phyloP scores from a whole-genome alignment of 1,140 invertebrate genomes.

The Tribolium madens region DNA sequence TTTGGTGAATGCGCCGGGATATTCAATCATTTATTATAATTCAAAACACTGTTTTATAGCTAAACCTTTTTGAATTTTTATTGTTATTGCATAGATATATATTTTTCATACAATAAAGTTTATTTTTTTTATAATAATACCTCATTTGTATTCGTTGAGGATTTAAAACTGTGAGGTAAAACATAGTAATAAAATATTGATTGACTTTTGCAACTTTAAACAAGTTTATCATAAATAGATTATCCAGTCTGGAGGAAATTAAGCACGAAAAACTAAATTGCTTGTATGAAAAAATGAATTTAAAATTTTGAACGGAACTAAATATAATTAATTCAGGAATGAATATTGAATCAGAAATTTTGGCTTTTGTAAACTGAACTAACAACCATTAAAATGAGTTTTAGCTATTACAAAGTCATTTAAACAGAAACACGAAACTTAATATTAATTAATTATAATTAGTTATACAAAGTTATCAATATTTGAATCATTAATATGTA shows the following conservation, averaged over 20 bases:
- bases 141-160: background rate
- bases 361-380: too few relatives aligned
- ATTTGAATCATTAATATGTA: background rate
- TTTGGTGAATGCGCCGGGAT: background rate
- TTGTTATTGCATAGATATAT: too few relatives aligned
- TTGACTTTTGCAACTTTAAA: background rate
- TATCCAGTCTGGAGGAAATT: background rate
- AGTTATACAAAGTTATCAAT: background rate
- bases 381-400: too few relatives aligned
- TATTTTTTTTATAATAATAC: background rate
- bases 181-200: constrained; percentile 16
- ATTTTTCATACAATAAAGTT: too few relatives aligned
- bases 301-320: background rate
- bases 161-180: background rate
- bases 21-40: background rate
- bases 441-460: background rate
- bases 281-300: background rate
- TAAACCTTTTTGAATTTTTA: too few relatives aligned
- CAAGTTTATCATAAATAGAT: constrained; percentile 20
- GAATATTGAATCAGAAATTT: background rate
- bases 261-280: background rate
- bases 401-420: background rate
- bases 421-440: background rate
- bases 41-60: too few relatives aligned
- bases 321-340: background rate